A percentile compares a stretch with the other conserved stretches of the same genome.
phyloP scores from a whole-genome alignment of 2,113 vertebrate species.

The Peromyscus maniculatus region DNA sequence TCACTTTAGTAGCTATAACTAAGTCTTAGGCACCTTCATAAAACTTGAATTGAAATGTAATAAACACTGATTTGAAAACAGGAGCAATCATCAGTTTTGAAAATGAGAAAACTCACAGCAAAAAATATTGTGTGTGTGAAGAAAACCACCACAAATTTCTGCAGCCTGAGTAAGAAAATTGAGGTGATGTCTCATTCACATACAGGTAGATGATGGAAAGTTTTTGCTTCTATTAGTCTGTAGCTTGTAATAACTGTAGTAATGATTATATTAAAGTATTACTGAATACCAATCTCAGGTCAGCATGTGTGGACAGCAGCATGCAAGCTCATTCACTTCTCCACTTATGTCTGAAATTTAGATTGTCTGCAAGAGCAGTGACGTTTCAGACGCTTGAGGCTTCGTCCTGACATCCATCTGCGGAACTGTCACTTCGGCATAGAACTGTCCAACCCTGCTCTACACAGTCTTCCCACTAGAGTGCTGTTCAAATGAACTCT shows the following conservation, averaged over 20 bases:
- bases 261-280: background rate
- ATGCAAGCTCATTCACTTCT: background rate
- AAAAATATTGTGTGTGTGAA: background rate
- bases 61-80: background rate
- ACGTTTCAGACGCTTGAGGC: background rate
- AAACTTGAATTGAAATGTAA: background rate
- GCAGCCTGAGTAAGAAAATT: background rate
- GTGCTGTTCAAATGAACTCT: background rate
- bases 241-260: background rate
- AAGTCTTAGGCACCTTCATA: background rate
- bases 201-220: background rate
- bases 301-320: background rate
- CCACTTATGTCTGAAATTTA: background rate
- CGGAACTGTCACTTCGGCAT: background rate
- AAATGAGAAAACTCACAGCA: background rate
- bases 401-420: background rate
- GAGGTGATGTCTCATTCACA: rapidly evolving
- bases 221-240: background rate
- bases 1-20: background rate
- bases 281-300: background rate
- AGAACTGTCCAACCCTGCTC: background rate
- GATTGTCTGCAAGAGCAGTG: background rate
- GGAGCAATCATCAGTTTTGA: background rate
- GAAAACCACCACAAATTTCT: background rate
- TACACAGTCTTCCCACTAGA: background rate